These are phyloP conservation scores for Sebastes kiyomatsui DNA, from an alignment of 2,797 vertebrate species.

Conservation along the genomic window DNA sequence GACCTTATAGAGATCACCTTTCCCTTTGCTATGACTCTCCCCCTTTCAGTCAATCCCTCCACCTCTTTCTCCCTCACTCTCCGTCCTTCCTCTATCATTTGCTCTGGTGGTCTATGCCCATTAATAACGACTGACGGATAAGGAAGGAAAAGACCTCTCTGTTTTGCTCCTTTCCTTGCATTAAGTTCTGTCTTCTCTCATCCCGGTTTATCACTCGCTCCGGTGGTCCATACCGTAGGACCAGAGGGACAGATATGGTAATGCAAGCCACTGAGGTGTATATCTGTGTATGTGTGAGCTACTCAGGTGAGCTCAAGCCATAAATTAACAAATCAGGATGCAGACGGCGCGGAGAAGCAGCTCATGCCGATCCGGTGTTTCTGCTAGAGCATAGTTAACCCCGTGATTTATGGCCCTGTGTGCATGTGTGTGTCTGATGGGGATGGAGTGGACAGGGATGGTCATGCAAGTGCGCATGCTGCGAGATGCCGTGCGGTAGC, in stretches of 20 bases:
- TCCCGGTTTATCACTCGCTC: constrained; percentile 70
- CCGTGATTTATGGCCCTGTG: constrained; percentile 27
- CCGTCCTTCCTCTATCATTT: constrained; percentile 57
- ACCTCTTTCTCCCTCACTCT: background rate
- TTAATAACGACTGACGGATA: constrained; percentile 53
- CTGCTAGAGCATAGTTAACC: constrained; percentile 41
- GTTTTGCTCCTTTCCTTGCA: constrained; percentile 32
- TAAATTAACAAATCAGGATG: constrained; percentile 74
- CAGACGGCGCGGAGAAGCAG: constrained; percentile 33
- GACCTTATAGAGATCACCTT: constrained; percentile 30
- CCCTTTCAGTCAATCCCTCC: constrained; percentile 25
- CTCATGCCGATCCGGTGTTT: constrained; percentile 41
- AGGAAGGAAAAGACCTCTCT: constrained; percentile 32
- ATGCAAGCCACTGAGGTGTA: constrained; percentile 34
- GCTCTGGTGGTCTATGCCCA: constrained; percentile 68
- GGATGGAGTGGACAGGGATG: constrained; percentile 9
- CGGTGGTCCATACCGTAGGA: constrained; percentile 57
- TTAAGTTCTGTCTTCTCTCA: constrained; percentile 48
- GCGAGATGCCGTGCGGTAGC: background rate
- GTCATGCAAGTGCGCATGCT: background rate
- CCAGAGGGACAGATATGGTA: constrained; percentile 47
- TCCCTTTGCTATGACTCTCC: constrained; percentile 1
- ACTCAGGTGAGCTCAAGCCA: constrained; percentile 64
- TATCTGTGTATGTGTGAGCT: constrained; percentile 25
- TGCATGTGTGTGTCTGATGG: constrained; percentile 19